Conservation (phyloP, 2,113 vertebrate species). For the Myiozetetes cayanensis region DNA sequence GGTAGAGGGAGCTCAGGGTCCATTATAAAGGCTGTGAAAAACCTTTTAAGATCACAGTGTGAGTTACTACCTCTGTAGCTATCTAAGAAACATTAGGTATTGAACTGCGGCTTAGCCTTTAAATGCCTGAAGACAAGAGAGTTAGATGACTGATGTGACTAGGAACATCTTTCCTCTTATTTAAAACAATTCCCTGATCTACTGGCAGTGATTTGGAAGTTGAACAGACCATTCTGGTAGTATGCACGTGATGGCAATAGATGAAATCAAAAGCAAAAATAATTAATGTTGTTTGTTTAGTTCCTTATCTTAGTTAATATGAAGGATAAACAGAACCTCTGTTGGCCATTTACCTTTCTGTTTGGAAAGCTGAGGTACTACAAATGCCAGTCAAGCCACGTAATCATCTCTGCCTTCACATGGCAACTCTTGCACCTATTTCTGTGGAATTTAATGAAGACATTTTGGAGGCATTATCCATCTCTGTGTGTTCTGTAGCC, state of each 20-base stretch:
- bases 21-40: not conserved
- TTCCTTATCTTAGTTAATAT: not conserved
- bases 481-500: not conserved
- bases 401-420: not conserved
- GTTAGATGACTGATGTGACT: not conserved
- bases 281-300: not conserved
- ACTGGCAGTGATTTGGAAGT: not conserved
- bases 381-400: not conserved
- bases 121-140: not conserved
- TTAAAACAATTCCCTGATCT: not conserved
- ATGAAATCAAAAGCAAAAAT: not conserved
- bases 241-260: accelerated
- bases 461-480: not conserved
- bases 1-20: not conserved
- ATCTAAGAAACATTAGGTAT: not conserved
- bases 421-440: not conserved
- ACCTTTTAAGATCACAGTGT: not conserved
- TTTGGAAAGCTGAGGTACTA: not conserved
- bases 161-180: not conserved
- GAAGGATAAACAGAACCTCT: not conserved
- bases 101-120: not conserved
- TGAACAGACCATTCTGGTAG: not conserved
- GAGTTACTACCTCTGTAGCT: not conserved
- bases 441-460: not conserved
- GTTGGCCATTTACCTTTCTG: not conserved